Evolutionary conservation across 2,797 vertebrate species (phyloP).

Genomic region (Crocidura indochinensis): DNA sequence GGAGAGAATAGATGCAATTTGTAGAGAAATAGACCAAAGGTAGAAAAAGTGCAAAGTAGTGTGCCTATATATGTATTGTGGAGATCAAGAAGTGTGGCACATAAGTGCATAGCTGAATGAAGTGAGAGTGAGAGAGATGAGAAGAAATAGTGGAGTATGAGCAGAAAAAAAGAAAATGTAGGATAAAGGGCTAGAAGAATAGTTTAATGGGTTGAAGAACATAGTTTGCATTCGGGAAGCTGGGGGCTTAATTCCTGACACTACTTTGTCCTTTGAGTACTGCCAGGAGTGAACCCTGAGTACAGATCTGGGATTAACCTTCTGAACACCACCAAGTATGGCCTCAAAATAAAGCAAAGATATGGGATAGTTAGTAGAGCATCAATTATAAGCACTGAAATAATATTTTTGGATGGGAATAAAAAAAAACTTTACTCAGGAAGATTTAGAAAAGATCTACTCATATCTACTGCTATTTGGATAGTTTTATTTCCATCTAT

Average conservation of each 20-base stretch:
- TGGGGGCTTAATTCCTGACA: too few species aligned
- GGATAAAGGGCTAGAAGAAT: too few species aligned
- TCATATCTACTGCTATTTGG: background rate
- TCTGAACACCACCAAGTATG: too few species aligned
- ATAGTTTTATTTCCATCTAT: background rate
- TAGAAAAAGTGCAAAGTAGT: slow-evolving; percentile 11
- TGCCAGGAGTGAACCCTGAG: too few species aligned
- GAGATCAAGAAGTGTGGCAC: background rate
- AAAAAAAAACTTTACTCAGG: background rate
- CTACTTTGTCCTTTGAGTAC: too few species aligned
- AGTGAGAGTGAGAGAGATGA: background rate
- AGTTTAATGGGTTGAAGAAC: too few species aligned
- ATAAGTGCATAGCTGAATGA: background rate
- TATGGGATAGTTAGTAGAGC: background rate
- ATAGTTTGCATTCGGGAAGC: too few species aligned
- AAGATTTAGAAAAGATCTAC: background rate
- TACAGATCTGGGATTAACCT: too few species aligned
- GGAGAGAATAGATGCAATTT: background rate
- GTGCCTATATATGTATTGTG: slow-evolving; percentile 14
- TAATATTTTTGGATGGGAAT: slow-evolving; percentile 30
- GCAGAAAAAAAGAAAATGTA: background rate
- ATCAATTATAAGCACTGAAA: background rate
- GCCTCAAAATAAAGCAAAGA: background rate
- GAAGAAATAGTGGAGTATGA: background rate
- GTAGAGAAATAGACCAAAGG: background rate